phyloP scores from a whole-genome alignment of 2,113 vertebrate genomes.

The Hippolais icterina region DNA sequence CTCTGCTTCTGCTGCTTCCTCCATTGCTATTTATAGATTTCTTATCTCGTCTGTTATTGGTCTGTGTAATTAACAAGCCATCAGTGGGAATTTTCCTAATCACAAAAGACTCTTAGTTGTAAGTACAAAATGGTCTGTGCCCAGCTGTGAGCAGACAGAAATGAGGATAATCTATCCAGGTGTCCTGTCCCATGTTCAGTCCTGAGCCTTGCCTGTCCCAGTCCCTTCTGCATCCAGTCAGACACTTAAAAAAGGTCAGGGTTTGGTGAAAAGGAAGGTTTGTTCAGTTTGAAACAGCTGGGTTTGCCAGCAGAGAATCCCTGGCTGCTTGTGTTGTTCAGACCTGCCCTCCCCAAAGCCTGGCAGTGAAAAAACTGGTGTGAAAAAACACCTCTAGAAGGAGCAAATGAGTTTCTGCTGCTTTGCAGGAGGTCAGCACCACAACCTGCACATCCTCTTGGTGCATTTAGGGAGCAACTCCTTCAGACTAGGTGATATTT shows the following conservation, averaged over 20 bases:
- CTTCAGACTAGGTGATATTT: not conserved
- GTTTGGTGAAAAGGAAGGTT: not conserved
- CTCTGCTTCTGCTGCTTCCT: slow-evolving; percentile 11
- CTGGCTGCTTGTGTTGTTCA: not conserved
- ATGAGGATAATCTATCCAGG: not conserved
- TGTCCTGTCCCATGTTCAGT: not conserved
- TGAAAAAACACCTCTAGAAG: not conserved
- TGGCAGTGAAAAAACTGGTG: not conserved
- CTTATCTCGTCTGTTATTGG: not conserved
- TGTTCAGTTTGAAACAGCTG: not conserved
- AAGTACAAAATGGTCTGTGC: not conserved
- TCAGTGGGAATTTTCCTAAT: slow-evolving; percentile 44
- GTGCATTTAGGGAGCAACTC: not conserved
- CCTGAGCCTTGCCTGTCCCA: not conserved
- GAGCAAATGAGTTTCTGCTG: not conserved
- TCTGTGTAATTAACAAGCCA: slow-evolving; percentile 34
- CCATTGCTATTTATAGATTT: not conserved
- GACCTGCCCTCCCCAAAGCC: not conserved
- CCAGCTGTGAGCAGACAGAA: not conserved
- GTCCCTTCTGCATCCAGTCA: not conserved
- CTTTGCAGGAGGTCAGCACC: not conserved
- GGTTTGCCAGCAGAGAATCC: not conserved
- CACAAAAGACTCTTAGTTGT: slow-evolving; percentile 11
- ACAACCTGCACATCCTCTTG: not conserved
- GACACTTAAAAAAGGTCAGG: not conserved